phyloP scores from a whole-genome alignment of 2,113 vertebrate species.

The Illadopsis cleaveri region DNA sequence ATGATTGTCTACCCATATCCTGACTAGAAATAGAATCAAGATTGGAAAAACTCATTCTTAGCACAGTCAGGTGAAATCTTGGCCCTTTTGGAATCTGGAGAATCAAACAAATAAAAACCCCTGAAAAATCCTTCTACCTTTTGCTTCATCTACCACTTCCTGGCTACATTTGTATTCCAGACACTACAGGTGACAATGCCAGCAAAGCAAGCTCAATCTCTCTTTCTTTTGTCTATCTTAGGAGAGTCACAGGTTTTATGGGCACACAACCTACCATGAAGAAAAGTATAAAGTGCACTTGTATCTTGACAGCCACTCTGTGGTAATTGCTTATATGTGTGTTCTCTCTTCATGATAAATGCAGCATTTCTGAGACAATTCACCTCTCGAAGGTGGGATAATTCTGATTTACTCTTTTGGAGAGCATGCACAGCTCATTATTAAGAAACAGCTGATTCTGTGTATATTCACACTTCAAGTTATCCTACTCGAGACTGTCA shows the following conservation, averaged over 20 bases:
- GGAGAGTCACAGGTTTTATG: background rate
- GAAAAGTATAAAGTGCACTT: background rate
- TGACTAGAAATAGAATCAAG: background rate
- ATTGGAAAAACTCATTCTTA: background rate
- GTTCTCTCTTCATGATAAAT: background rate
- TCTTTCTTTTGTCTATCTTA: background rate
- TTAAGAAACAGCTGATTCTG: background rate
- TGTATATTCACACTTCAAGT: background rate
- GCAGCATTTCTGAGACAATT: background rate
- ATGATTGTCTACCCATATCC: background rate
- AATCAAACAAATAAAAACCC: background rate
- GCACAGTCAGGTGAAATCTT: background rate
- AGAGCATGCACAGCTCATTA: background rate
- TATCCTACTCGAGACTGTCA: fast-evolving
- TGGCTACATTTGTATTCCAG: background rate
- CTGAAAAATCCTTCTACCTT: background rate
- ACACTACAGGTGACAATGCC: background rate
- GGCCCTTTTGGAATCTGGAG: background rate
- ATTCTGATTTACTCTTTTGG: background rate
- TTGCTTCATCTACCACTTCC: background rate
- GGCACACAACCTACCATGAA: background rate
- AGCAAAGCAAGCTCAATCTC: background rate
- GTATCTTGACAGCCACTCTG: background rate
- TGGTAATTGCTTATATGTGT: background rate
- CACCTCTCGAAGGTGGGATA: background rate